A percentile compares a stretch with the other conserved stretches of the same genome.
These are phyloP conservation scores for Chelon labrosus DNA, from an alignment of 2,797 vertebrate genomes.

Conservation along the genomic window DNA sequence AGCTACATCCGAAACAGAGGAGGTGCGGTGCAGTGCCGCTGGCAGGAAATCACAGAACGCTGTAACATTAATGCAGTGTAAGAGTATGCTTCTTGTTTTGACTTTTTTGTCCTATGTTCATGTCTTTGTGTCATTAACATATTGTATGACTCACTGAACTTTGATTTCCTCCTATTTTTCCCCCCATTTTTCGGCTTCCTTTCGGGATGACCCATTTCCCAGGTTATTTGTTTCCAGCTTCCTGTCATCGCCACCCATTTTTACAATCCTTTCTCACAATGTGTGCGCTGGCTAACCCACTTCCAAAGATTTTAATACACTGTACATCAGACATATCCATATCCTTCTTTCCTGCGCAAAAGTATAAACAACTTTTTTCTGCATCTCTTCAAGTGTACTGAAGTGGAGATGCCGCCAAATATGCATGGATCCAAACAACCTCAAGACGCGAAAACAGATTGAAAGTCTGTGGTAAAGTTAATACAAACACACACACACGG, in stretches of 20 bases:
- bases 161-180: background rate
- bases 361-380: background rate
- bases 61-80: conserved; percentile 32
- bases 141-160: background rate
- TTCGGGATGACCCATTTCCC: background rate
- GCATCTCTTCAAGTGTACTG: conserved; percentile 17
- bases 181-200: background rate
- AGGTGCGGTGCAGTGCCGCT: background rate
- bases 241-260: background rate
- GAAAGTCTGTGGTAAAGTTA: conserved; percentile 10
- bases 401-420: conserved; percentile 5
- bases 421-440: conserved; percentile 11
- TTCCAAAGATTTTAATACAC: too few relatives aligned
- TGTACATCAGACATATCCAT: too few relatives aligned
- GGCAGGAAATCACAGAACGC: conserved; percentile 12
- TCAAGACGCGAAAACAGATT: background rate
- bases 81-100: conserved; percentile 6
- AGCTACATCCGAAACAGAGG: background rate
- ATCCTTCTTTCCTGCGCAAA: too few relatives aligned
- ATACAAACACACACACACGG: background rate
- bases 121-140: background rate
- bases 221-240: background rate
- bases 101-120: background rate
- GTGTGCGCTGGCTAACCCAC: background rate
- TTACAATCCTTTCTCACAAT: background rate